These are phyloP conservation scores for Ascaphus truei DNA, from an alignment of 2,113 vertebrate species.

Conservation along the genomic window DNA sequence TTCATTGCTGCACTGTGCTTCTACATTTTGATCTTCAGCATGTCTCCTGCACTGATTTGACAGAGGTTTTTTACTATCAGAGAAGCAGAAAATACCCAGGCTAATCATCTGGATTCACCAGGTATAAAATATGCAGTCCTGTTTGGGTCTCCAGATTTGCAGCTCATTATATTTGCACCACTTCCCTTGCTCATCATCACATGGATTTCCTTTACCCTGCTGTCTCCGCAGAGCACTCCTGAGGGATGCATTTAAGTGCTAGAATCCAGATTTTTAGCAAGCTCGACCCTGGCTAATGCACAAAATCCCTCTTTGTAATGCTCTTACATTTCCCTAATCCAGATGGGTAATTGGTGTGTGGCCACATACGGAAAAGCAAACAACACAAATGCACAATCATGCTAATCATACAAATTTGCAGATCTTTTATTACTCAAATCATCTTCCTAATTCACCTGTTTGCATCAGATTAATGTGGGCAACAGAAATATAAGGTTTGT, in stretches of 20 bases:
- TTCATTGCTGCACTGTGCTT: too few relatives aligned
- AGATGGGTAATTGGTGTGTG: constrained; percentile 1
- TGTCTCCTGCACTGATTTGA: too few relatives aligned
- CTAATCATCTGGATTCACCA: background rate
- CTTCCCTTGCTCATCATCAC: constrained; percentile 8
- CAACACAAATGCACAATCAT: background rate
- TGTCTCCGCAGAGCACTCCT: constrained; percentile 19
- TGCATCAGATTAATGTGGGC: too few relatives aligned
- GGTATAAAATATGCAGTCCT: background rate
- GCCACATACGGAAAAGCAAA: background rate
- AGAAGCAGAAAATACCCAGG: too few relatives aligned
- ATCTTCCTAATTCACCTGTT: background rate
- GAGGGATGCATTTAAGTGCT: constrained; percentile 25
- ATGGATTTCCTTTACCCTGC: constrained; percentile 4
- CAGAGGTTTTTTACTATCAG: too few relatives aligned
- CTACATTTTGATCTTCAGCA: too few relatives aligned
- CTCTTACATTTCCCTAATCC: constrained; percentile 17
- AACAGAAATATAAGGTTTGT: too few relatives aligned
- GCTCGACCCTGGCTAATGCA: constrained; percentile 28
- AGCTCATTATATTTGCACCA: constrained; percentile 14
- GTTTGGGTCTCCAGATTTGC: background rate
- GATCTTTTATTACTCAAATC: background rate
- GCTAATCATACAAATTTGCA: background rate
- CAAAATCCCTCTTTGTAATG: constrained; percentile 18
- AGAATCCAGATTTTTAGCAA: constrained; percentile 7